phyloP scores from a whole-genome alignment of 2,797 vertebrate genomes.

The Apogon talboti region DNA sequence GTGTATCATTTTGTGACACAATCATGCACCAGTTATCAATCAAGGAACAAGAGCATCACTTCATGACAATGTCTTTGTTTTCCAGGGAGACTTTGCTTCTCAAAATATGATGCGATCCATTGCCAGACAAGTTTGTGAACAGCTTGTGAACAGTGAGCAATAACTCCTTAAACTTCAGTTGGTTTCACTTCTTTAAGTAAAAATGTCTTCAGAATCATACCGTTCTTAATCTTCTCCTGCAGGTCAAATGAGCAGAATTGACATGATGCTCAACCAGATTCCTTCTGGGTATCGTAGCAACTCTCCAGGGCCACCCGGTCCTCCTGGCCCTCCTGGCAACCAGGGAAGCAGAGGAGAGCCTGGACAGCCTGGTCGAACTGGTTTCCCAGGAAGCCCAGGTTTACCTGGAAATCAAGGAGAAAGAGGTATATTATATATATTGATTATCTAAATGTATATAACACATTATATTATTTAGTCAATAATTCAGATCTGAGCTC shows the following conservation, averaged over 20 bases:
- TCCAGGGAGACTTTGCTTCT: conserved; percentile 94
- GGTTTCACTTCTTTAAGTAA: background rate
- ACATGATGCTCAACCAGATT: conserved; percentile 97
- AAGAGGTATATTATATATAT: conserved; percentile 84
- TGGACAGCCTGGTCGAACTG: conserved; percentile 90
- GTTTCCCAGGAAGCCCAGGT: conserved; percentile 93
- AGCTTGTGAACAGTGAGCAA: conserved; percentile 94
- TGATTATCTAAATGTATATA: background rate
- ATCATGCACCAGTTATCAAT: background rate
- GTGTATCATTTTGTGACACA: conserved; percentile 57
- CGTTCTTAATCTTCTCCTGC: conserved; percentile 15
- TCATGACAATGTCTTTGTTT: conserved; percentile 58
- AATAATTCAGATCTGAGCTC: background rate
- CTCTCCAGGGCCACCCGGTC: conserved; percentile 91
- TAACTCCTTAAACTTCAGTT: background rate
- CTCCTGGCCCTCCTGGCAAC: conserved; percentile 90
- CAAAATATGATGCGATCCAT: conserved; percentile 99
- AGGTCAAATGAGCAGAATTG: conserved; percentile 97
- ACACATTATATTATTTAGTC: conserved; percentile 4
- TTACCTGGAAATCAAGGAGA: conserved; percentile 92
- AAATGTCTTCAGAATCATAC: background rate
- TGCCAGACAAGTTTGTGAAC: conserved; percentile 99
- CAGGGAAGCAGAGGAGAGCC: conserved; percentile 91
- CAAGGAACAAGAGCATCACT: background rate
- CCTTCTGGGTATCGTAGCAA: conserved; percentile 94